Conservation (phyloP, 2,888 invertebrate genomes). For the Pogonocherus hispidulus region DNA sequence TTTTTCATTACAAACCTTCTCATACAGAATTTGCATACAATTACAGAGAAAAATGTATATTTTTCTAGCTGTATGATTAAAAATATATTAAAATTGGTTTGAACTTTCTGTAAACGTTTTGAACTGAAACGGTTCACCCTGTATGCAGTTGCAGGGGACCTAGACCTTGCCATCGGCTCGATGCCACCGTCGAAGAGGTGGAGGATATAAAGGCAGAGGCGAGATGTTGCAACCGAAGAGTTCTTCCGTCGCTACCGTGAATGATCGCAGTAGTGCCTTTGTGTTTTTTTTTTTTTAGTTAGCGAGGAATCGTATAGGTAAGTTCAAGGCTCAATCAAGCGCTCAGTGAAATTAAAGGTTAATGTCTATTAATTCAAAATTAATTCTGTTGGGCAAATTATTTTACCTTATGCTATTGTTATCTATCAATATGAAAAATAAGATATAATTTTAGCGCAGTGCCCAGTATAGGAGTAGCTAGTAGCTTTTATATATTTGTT, state of each 20-base stretch:
- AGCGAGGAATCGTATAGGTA: slow-evolving; percentile 6
- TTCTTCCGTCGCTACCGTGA: slow-evolving; percentile 36
- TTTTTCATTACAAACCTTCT: too few species aligned
- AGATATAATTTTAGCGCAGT: too few species aligned
- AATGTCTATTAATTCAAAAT: not conserved
- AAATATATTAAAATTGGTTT: too few species aligned
- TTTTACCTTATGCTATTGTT: too few species aligned
- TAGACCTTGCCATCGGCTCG: slow-evolving; percentile 27
- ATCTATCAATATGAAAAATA: too few species aligned
- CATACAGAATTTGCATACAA: too few species aligned
- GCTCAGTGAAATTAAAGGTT: not conserved
- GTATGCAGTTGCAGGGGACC: slow-evolving; percentile 12
- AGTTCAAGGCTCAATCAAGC: slow-evolving; percentile 11
- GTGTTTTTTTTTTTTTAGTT: not conserved
- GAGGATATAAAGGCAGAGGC: slow-evolving; percentile 52
- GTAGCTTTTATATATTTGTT: too few species aligned
- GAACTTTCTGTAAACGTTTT: too few species aligned
- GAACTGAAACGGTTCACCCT: not conserved
- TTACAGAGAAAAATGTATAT: too few species aligned
- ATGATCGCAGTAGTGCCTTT: slow-evolving; percentile 28
- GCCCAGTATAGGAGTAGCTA: too few species aligned
- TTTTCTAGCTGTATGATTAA: too few species aligned
- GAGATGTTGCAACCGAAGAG: slow-evolving; percentile 45
- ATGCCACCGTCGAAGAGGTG: slow-evolving; percentile 45
- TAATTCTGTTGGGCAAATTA: too few species aligned